Percentiles rank a stretch among this genome's conserved stretches.
These are phyloP conservation scores for Caenorhabditis wallacei DNA, from an alignment of 2,888 invertebrate genomes.

Conservation along the genomic window DNA sequence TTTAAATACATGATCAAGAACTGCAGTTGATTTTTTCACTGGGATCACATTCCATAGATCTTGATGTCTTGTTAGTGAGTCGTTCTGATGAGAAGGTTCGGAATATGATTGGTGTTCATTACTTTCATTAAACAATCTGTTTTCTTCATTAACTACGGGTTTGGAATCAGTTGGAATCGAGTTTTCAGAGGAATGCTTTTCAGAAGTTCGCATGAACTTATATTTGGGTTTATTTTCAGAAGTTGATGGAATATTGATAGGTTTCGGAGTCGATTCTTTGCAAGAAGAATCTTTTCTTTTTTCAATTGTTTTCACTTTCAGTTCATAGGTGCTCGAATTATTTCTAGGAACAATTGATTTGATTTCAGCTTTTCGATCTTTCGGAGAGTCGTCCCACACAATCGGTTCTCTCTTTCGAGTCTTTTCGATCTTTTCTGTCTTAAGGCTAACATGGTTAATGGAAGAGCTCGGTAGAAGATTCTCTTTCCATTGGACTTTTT, in stretches of 20 bases:
- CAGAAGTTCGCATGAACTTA: slow-evolving; percentile 36
- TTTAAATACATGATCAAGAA: slow-evolving; percentile 13
- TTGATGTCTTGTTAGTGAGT: not conserved
- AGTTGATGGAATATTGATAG: not conserved
- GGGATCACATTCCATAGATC: not conserved
- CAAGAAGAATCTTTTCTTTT: not conserved
- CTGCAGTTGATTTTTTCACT: not conserved
- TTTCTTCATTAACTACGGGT: too few species aligned
- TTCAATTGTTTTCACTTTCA: slow-evolving; percentile 16
- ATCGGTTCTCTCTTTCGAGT: slow-evolving; percentile 5
- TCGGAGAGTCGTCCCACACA: slow-evolving; percentile 11
- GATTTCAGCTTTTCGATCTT: not conserved
- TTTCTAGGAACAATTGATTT: not conserved
- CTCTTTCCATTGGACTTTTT: not conserved
- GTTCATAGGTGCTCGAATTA: not conserved
- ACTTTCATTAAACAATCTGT: too few species aligned
- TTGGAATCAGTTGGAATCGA: not conserved
- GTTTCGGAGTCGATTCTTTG: not conserved
- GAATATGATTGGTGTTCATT: too few species aligned
- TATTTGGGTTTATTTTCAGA: slow-evolving; percentile 7
- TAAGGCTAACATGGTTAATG: not conserved
- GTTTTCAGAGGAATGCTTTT: not conserved
- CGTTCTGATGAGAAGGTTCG: not conserved
- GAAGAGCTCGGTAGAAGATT: too few species aligned
- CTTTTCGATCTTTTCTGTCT: not conserved